Base-by-base conservation (phyloP, 2,113 vertebrate genomes). In the Gymnocephalus cernua region DNA sequence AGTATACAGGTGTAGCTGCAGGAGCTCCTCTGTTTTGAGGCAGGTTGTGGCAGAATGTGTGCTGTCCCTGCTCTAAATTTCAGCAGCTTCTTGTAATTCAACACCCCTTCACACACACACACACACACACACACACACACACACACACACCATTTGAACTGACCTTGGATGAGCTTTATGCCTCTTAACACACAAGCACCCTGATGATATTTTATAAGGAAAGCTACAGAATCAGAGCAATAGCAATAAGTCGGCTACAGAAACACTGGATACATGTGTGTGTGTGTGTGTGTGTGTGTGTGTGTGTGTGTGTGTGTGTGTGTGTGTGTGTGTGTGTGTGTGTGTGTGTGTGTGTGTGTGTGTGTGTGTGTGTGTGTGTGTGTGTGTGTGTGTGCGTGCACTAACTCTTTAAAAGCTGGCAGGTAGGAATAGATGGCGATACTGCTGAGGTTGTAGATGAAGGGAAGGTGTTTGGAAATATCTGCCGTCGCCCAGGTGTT, bases 391-490 rank as follows among this genome's bases (percentile, higher is more conserved):
- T 75, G 29, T 38, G 32, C 48, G 38, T 38, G 25, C 44, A 97
- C 98, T 97, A 90, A 99, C 98, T 95, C 95, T 96, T 97, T 99
- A 92, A 99, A 99, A 67, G 98, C 98, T 66, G 98, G 98, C 87
- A 99, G 95, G 90, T 99, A 99, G 88, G 98, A 98, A 93, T 99
- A 99, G 92, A 99, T 94, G 73, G 97, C 95, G 74, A 97, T 92
- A 81, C 97, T 99, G 95, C 98, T 99, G 92, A 99, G 94, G 89
- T 99, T 99, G 95, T 99, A 99, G 93, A 99, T 95, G 93, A 99
- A 99, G 1, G 98, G 98, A 74, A 99, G 96, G 86, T 99, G 98
- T 89, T 99, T 99, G 86, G 95, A 96, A 88, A 99, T 99, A 71
- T 99, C 98, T 79, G 96, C 94, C 29, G 98, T 99, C 58, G 98